Evolutionary conservation across 2,888 invertebrate genomes (phyloP), one percentile per base, ranked within the genome.

Genomic region (Rhabditoides inermis): DNA sequence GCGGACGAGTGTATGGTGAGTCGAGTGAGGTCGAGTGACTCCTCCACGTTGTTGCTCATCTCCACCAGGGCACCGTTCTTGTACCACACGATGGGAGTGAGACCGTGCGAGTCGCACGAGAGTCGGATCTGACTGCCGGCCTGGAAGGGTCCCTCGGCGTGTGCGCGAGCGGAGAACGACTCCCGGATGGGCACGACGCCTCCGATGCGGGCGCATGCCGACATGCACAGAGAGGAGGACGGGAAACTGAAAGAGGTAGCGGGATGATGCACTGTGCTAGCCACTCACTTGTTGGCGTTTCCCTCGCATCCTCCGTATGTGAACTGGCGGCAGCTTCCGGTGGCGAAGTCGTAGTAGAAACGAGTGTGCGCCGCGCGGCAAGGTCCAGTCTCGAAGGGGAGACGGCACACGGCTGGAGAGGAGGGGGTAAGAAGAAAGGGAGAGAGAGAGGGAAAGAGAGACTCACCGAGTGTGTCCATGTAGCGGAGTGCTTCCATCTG

Each of bases 251-350:
- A 35, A n/a, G 26, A 15, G 7, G 15, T 15, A 2, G 12, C 23
- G 20, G 32, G 36, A 32, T 18, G 18, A 12, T 18, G 12, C 15
- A 4, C 18, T 18, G 12, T n/a, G n/a, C n/a, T n/a, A n/a, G n/a
- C n/a, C n/a, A 15, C 49, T 2, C 2, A 53, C 49, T 51, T 46
- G 45, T 70, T 69, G 10, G 47, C 55, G 47, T 73, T 73, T 44
- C 73, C 73, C 28, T 51, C 61, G 47, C 73, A 73, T 23, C 72
- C 72, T 35, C 65, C 61, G 45, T 69, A 73, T 46, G 61, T 51
- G 65, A 73, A 73, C 23, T 53, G 30, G 20, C 60, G 62, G 41
- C 73, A 73, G 0, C 55, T 51, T 25, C 66, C 65, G 7, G 60
- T 54, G 25, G 49, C 51, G 30, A 55, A 35, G 52, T 73, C 72